A percentile compares a stretch with the other conserved stretches of the same genome.
Conservation (phyloP, 2,113 vertebrate species). For the Panthera leo region DNA sequence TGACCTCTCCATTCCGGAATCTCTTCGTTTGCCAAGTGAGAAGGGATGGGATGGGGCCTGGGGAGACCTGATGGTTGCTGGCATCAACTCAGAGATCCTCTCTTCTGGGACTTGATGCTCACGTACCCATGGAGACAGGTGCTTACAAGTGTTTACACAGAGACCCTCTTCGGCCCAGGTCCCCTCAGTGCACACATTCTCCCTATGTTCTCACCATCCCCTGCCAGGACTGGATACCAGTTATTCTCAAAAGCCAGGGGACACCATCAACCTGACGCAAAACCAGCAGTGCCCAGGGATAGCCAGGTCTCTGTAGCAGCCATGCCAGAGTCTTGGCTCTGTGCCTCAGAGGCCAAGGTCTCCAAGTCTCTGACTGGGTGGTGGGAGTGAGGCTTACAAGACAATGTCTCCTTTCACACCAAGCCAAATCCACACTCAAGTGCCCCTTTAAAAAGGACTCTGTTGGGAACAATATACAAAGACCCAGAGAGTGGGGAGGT, state of each 20-base stretch:
- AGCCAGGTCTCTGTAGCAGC: neutral
- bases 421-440: slow-evolving; percentile 66
- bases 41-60: neutral
- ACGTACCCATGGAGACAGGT: neutral
- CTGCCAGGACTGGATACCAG: neutral
- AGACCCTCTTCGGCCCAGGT: neutral
- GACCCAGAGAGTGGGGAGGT: neutral
- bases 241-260: slow-evolving; percentile 47
- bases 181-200: neutral
- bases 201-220: neutral
- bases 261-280: neutral
- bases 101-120: neutral
- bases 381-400: neutral
- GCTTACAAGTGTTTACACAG: neutral
- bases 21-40: neutral
- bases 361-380: slow-evolving; percentile 33
- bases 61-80: neutral
- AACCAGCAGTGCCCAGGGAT: neutral
- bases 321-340: slow-evolving; percentile 49
- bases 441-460: slow-evolving; percentile 46
- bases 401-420: slow-evolving; percentile 73
- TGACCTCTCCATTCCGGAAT: neutral
- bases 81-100: neutral
- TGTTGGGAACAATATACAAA: slow-evolving; percentile 67
- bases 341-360: slow-evolving; percentile 49